Base-by-base conservation (phyloP, 2,888 invertebrate species). In the Chaetogeoica ovagalla region DNA sequence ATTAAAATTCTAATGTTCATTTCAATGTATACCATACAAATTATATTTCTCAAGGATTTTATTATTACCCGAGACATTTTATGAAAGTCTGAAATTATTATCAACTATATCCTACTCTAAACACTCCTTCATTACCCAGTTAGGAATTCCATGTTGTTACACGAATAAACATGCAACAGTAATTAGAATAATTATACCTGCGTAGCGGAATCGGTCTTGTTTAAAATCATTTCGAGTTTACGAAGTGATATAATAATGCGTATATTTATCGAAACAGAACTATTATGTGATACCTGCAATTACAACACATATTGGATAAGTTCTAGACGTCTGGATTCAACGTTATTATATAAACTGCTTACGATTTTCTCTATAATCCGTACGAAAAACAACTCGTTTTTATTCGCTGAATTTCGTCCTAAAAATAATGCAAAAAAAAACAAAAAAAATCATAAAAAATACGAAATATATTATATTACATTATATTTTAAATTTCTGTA, bases 351-450 rank as follows among this genome's bases (percentile, higher is more conserved):
- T 68, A 68, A 68, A 68, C 66, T 68, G 48, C 30, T 43, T 5
- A 52, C 11, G 23, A 48, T 48, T 48, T 23, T 48, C 6, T 21
- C 37, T 21, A 13, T 21, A 66, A 48, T 66, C 43, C 43, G 8
- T 43, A 13, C 11, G 48, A 13, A 48, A 48, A 48, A 39, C 59
- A 59, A 59, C 71, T 59, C 39, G 71, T 71, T 71, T 71, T 39
- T 2, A 59, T 71, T 59, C 19, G 9, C 6, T 68, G 48, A 23
- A 19, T 23, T 13, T 48, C 8, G 3, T 3, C 3, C 1, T 48
- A 13, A 48, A 48, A 11, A 48, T 48, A 48, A 48, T 48, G 1
- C 48, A 13, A 48, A 48, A 48, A 48, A 3, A 48, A 43, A 39
- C 5, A 39, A 43, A 43, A 43, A 9, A 43, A 43, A 43, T 7